Percentiles rank a stretch among this genome's conserved stretches.
These are phyloP conservation scores for Mechanitis mazaeus DNA, from an alignment of 2,888 invertebrate genomes.

Conservation along the genomic window DNA sequence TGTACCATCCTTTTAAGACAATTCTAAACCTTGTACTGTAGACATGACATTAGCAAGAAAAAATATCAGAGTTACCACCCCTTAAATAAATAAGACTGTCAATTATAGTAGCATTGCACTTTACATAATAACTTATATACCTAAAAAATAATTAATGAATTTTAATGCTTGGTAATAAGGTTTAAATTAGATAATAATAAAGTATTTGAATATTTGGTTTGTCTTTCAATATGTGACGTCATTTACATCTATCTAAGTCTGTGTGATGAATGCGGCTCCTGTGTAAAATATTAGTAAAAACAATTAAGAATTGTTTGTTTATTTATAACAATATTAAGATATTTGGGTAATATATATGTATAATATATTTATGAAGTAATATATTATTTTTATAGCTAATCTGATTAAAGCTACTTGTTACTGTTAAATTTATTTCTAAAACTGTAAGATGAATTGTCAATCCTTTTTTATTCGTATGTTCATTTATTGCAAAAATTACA, in stretches of 20 bases:
- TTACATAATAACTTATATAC: constrained; percentile 30
- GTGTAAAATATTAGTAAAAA: not conserved
- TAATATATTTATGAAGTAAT: too few species aligned
- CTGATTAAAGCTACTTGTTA: too few species aligned
- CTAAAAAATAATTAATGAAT: constrained; percentile 13
- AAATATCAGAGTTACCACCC: constrained; percentile 47
- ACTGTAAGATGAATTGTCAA: too few species aligned
- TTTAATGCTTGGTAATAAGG: constrained; percentile 13
- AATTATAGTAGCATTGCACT: constrained; percentile 56
- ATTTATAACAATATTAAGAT: too few species aligned
- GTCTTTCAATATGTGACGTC: constrained; percentile 49
- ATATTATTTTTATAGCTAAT: too few species aligned
- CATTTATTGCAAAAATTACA: too few species aligned
- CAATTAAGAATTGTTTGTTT: not conserved
- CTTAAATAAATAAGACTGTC: constrained; percentile 66
- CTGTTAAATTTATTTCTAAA: too few species aligned
- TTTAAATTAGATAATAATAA: constrained; percentile 1
- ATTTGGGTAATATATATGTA: too few species aligned
- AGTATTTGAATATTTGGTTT: constrained; percentile 21
- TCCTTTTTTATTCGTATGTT: too few species aligned
- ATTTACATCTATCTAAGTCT: constrained; percentile 69
- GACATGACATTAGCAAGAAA: constrained; percentile 40
- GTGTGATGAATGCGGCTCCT: constrained; percentile 49
- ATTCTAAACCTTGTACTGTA: constrained; percentile 30
- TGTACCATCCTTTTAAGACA: not conserved